Evolutionary conservation across 1,140 invertebrate species (phyloP).

Genomic region (Zaprionus inermis): DNA sequence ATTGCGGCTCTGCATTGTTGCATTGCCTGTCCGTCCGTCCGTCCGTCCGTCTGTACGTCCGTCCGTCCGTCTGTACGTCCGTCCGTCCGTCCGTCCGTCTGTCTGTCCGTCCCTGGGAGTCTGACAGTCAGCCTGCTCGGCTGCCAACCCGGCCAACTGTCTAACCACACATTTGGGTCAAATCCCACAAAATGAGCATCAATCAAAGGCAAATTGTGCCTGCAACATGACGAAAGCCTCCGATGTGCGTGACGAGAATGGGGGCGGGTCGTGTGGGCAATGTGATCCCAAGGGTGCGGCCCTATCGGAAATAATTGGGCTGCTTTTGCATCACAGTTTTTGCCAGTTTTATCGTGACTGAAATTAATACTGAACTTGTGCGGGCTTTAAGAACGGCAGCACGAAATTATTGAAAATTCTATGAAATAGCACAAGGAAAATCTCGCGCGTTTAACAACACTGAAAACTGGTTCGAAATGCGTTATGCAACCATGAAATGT

Average conservation of each 20-base stretch:
- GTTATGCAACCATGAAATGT: too few relatives aligned
- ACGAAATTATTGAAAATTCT: too few relatives aligned
- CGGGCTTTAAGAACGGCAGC: background rate
- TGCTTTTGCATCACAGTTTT: background rate
- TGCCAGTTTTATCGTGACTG: background rate
- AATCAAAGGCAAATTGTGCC: slow-evolving; percentile 47
- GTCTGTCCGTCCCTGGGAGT: background rate
- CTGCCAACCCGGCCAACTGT: slow-evolving; percentile 1
- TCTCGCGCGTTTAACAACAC: too few relatives aligned
- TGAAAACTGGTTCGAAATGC: too few relatives aligned
- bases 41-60: background rate
- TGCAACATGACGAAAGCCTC: slow-evolving; percentile 35
- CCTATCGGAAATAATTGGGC: slow-evolving; percentile 11
- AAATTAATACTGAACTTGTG: slow-evolving; percentile 1
- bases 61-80: background rate
- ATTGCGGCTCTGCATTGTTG: slow-evolving; percentile 45
- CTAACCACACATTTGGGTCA: slow-evolving; percentile 36
- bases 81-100: background rate
- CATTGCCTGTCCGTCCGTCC: background rate
- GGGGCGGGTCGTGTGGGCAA: background rate
- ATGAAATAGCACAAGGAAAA: too few relatives aligned
- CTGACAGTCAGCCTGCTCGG: background rate
- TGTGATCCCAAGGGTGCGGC: slow-evolving; percentile 21
- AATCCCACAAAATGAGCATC: slow-evolving; percentile 52
- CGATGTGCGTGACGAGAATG: slow-evolving; percentile 9